A percentile compares a stretch with the other conserved stretches of the same genome.
Evolutionary conservation across 2,797 vertebrate species (phyloP).

Genomic region (Tangara arthus): DNA sequence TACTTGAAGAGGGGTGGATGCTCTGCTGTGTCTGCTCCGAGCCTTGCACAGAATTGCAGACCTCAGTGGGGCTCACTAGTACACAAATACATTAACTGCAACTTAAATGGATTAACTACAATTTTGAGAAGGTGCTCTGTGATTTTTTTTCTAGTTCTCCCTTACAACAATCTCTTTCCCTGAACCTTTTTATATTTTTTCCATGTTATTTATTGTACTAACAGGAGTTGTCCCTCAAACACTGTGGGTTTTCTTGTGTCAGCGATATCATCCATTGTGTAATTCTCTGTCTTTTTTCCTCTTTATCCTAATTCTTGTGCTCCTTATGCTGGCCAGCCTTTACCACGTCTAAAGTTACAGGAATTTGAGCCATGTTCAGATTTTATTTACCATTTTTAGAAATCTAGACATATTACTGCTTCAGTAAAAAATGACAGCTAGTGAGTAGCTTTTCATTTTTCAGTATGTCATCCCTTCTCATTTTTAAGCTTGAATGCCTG

Average conservation of each 20-base stretch:
- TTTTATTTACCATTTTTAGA: background rate
- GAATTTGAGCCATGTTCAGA: background rate
- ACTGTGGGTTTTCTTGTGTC: background rate
- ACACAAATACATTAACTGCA: background rate
- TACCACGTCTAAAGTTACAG: background rate
- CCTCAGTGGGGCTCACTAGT: background rate
- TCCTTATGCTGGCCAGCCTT: background rate
- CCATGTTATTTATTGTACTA: background rate
- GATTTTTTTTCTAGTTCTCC: background rate
- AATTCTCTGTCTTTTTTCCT: background rate
- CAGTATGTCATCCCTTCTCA: background rate
- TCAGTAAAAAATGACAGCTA: background rate
- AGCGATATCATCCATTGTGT: fast-evolving
- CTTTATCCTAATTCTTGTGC: background rate
- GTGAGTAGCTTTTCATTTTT: background rate
- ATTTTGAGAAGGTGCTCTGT: background rate
- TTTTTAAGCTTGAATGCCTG: background rate
- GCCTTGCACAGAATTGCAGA: background rate
- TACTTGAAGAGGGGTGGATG: no score
- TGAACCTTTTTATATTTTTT: background rate
- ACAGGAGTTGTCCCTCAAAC: fast-evolving
- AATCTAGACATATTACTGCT: background rate
- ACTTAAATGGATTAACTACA: background rate
- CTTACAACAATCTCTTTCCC: background rate
- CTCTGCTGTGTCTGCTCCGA: background rate